phyloP scores from a whole-genome alignment of 2,888 invertebrate species.

The Drosophila anomalata region DNA sequence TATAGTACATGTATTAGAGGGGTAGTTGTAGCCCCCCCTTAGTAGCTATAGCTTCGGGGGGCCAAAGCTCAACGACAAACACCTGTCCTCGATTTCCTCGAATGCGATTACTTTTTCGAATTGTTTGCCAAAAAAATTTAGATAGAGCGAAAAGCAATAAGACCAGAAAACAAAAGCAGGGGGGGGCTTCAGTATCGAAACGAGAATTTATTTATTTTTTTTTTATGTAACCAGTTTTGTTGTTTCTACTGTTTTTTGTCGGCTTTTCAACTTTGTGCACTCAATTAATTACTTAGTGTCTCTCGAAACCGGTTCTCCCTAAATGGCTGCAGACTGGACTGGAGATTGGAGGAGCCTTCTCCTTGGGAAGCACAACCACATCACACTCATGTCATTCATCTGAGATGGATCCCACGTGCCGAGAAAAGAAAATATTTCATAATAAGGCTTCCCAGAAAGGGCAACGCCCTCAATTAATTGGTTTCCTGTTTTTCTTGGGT shows the following conservation, averaged over 20 bases:
- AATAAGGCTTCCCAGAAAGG: conserved; percentile 13
- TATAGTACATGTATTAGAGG: conserved; percentile 3
- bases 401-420: conserved; percentile 35
- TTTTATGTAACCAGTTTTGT: conserved; percentile 69
- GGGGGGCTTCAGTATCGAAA: conserved; percentile 2
- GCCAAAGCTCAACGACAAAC: conserved; percentile 38
- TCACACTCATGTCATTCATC: conserved; percentile 7
- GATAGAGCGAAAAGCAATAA: not conserved
- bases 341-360: not conserved
- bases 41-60: not conserved
- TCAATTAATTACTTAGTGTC: conserved; percentile 40
- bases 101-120: conserved; percentile 23
- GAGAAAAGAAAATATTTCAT: conserved; percentile 12
- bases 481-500: no score
- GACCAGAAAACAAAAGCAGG: conserved; percentile 4
- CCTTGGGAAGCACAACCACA: not conserved
- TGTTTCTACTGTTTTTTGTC: conserved; percentile 6
- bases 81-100: conserved; percentile 33
- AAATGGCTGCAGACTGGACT: not conserved
- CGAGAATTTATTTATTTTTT: conserved; percentile 37
- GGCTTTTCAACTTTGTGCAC: conserved; percentile 16
- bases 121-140: conserved; percentile 32
- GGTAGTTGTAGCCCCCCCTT: not conserved
- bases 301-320: conserved; percentile 32
- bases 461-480: conserved; percentile 12